Conservation (phyloP, 2,888 invertebrate genomes). For the Adineta ricciae region DNA sequence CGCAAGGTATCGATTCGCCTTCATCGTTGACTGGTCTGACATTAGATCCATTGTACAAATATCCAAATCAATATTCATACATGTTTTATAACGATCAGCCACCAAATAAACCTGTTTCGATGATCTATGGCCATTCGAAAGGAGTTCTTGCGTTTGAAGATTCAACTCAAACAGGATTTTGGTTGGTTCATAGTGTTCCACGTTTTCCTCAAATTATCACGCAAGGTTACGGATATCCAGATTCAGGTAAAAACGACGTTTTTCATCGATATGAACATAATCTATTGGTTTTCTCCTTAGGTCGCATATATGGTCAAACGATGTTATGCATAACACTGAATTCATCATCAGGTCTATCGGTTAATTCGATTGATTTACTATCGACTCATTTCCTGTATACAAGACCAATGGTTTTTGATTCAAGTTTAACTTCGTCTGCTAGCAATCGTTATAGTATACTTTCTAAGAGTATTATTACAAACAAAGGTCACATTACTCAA, state of each 20-base stretch:
- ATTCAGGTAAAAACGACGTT: not conserved
- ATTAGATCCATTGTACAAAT: not conserved
- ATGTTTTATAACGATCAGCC: conserved; percentile 9
- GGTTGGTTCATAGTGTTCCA: conserved; percentile 5
- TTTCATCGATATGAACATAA: no score
- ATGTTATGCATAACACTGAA: not conserved
- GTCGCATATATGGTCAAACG: conserved; percentile 12
- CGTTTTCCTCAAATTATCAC: not conserved
- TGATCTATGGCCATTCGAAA: not conserved
- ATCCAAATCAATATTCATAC: not conserved
- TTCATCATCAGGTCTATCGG: not conserved
- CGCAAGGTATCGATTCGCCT: not conserved
- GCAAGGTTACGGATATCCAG: not conserved
- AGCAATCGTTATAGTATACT: not conserved
- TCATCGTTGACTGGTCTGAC: not conserved
- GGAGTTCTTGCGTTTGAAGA: not conserved
- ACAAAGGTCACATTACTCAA: not conserved
- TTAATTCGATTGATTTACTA: not conserved
- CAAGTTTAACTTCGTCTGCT: not conserved
- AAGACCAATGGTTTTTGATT: not conserved
- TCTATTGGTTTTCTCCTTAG: no score
- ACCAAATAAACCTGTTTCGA: not conserved
- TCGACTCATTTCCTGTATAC: not conserved
- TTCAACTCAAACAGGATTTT: not conserved
- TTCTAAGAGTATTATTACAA: not conserved